Base-by-base conservation (phyloP, 2,797 vertebrate genomes). In the Helarctos malayanus region DNA sequence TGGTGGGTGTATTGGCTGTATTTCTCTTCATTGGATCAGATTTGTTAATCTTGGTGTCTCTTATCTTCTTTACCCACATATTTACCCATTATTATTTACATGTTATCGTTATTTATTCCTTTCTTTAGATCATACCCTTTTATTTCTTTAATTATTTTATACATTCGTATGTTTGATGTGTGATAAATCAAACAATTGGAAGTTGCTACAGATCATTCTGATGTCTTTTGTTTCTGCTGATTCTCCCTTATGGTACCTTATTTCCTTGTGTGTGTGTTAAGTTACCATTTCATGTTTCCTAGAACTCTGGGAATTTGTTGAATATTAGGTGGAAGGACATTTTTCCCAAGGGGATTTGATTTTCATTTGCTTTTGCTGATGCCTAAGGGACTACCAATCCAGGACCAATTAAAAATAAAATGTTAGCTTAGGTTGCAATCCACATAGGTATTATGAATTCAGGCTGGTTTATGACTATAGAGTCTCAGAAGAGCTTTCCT, bases 241-340 rank as follows among this genome's bases (percentile, higher is more conserved):
- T 78, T 93, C n/a, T 75, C 56, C 45, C 13, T 54, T 92, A 27
- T 6, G 19, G 5, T 86, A 75, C 19, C 45, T 83, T 95, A 41
- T 61, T 93, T 95, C 18, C 32, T 76, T 79, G 27, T 65, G 7
- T 68, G 29, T 95, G 19, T 63, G 14, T 81, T 85, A 69, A 69
- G 4, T 61, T 80, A 57, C 45, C 29, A 82, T 68, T 86, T 86
- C 27, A 69, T 90, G n/a, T 81, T 93, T 93, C 75, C 69, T 73
- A 93, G 57, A 94, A 91, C 21, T 78, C 38, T 92, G 32, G 12
- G n/a, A 52, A 79, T 49, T 94, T 49, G 91, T 94, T 84, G 95
- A 89, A 35, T 15, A 63, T n/a, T 88, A 61, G 18, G 3, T 94
- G 23, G 29, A 54, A 76, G 45, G 41, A 45, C 18, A 59, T 83